These are phyloP conservation scores for Coecobrya sp. DNA, from an alignment of 2,888 invertebrate species.

Conservation along the genomic window DNA sequence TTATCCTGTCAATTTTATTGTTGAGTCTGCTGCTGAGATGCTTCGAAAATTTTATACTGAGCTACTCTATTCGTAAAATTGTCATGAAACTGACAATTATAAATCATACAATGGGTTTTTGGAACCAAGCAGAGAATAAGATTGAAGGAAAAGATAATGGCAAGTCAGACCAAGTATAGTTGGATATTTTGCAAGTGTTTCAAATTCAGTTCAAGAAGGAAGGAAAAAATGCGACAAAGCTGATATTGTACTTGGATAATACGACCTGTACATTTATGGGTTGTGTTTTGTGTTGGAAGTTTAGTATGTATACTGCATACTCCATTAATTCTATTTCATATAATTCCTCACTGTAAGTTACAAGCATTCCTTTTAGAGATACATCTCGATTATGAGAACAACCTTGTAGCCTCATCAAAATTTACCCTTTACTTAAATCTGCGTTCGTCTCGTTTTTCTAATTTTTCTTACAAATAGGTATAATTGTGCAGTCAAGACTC, in stretches of 20 bases:
- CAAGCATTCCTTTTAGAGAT: not conserved
- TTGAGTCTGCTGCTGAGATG: not conserved
- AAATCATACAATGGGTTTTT: not conserved
- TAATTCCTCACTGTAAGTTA: not conserved
- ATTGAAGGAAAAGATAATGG: not conserved
- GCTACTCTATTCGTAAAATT: not conserved
- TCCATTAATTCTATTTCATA: not conserved
- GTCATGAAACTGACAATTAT: not conserved
- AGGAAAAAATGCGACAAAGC: not conserved
- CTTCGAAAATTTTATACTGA: too few species aligned
- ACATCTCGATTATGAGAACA: conserved; percentile 15
- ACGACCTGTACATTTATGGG: too few species aligned
- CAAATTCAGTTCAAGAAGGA: not conserved
- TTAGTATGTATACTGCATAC: not conserved
- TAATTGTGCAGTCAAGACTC: not conserved
- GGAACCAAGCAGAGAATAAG: not conserved
- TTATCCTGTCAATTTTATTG: not conserved
- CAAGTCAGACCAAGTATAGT: not conserved
- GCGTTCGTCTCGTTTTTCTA: not conserved
- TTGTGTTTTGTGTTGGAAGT: too few species aligned
- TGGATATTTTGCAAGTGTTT: not conserved
- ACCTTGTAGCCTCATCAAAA: conserved; percentile 31
- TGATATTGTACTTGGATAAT: not conserved
- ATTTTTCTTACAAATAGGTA: not conserved
- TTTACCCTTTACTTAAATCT: not conserved